Base-by-base conservation (phyloP, 2,888 invertebrate species). In the Brenthis hecate region DNA sequence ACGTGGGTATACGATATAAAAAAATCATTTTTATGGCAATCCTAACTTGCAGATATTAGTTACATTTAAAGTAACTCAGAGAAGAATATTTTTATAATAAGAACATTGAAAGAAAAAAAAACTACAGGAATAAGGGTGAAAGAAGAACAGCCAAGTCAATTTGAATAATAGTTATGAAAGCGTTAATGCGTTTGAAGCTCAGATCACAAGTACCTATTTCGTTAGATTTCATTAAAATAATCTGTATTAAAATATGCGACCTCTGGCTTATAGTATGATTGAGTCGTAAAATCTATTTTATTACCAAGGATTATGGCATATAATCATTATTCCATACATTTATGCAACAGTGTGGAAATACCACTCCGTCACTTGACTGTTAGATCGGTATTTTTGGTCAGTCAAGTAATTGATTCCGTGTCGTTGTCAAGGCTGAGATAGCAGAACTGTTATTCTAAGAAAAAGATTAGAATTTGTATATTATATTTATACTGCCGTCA, bases 381-480 rank as follows among this genome's bases (percentile, higher is more conserved):
- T 67, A 62, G 61, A 50, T 62, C 62, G 62, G 61, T 56, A 50
- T 65, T 55, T 65, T 69, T 56, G 69, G 65, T 62, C 65, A 65
- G 61, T 28, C 61, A 69, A 60, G 13, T 65, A 65, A 69, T 69
- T 69, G 69, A 57, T 69, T 65, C 57, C 65, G 61, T 57, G 48
- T 56, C 50, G 56, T 56, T 66, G 61, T 62, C 69, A 69, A 69
- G 69, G 65, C 57, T 32, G n/a, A 6, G 50, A 60, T 28, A 16
- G 4, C 28, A 28, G 5, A 50, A 50, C 50, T 3, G 28, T 50
- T 60, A 32, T 28, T 60, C 28, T 48, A 23, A 28, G 48, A 58
- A 23, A 58, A 57, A 57, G 3, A 47, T 13, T 14, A 19, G 23
- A 57, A 23, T 47, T 6, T 57, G 14, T 8, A 36, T 43, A 36